Evolutionary conservation across 2,888 invertebrate genomes (phyloP).

Genomic region (Pardosa pseudoannulata): DNA sequence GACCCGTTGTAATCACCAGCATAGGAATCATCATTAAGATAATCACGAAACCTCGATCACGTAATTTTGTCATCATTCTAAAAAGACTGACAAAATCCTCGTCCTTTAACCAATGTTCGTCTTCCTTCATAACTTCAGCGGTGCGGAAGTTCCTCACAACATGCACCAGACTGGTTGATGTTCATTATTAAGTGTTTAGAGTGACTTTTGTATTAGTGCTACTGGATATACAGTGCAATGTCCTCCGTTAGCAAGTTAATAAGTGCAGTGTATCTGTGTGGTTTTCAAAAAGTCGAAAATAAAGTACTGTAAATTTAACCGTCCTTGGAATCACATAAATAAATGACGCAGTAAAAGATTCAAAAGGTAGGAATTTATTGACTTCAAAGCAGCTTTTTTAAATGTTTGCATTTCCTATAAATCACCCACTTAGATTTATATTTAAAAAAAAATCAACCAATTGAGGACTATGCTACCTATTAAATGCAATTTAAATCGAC

Average conservation of each 20-base stretch:
- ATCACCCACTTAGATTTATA: no score
- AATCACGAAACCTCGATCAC: slow-evolving; percentile 9
- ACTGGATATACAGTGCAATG: background rate
- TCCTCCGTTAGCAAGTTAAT: background rate
- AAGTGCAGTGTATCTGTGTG: background rate
- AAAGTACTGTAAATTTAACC: background rate
- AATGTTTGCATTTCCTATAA: no score
- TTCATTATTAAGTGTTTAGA: slow-evolving; percentile 4
- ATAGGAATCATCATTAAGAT: background rate
- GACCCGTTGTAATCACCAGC: slow-evolving; percentile 25
- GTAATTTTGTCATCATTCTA: slow-evolving; percentile 20
- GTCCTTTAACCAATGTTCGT: slow-evolving; percentile 57
- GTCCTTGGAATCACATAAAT: background rate
- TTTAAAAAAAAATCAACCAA: no score
- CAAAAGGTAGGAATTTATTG: no score
- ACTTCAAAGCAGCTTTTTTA: no score
- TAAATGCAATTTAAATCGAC: no score
- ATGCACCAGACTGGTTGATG: slow-evolving; percentile 17
- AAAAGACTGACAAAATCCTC: slow-evolving; percentile 8
- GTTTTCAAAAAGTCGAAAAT: background rate
- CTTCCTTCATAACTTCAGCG: slow-evolving; percentile 48
- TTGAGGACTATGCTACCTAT: no score
- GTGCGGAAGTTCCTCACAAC: slow-evolving; percentile 51
- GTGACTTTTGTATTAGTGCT: background rate
- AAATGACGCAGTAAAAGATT: background rate